A percentile compares a stretch with the other conserved stretches of the same genome.
Conservation (phyloP, 2,113 vertebrate genomes). For the Silurus meridionalis region DNA sequence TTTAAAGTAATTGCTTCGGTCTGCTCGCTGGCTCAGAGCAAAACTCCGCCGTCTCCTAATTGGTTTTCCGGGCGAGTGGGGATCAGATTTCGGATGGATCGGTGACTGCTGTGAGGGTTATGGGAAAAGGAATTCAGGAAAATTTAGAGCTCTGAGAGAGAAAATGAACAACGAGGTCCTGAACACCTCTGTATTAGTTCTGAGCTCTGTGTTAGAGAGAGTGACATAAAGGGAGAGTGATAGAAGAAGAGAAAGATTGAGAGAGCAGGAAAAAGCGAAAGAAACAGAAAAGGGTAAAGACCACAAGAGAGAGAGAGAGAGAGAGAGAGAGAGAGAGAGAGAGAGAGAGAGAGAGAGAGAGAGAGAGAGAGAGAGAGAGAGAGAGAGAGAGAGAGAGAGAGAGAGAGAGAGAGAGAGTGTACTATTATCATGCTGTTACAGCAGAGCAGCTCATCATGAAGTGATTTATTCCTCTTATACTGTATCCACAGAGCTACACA, state of each 20-base stretch:
- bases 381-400: not conserved
- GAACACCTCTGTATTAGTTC: not conserved
- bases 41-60: constrained; percentile 72
- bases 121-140: not conserved
- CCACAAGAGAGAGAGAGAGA: too few species aligned
- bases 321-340: not conserved
- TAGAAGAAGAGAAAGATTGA: too few species aligned
- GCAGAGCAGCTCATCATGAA: not conserved
- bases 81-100: constrained; percentile 64
- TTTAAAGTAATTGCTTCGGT: constrained; percentile 74
- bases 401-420: too few species aligned
- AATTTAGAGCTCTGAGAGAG: not conserved
- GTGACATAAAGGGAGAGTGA: not conserved
- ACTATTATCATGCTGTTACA: too few species aligned
- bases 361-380: not conserved
- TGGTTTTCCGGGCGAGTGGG: constrained; percentile 64
- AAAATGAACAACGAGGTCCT: not conserved
- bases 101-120: constrained; percentile 25
- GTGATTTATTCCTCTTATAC: not conserved
- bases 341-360: not conserved
- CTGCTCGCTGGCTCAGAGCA: constrained; percentile 63
- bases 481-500: not conserved
- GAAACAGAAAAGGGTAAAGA: too few species aligned
- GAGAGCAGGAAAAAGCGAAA: too few species aligned
- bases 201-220: not conserved